phyloP scores from a whole-genome alignment of 2,113 vertebrate genomes.

The Ctenodactylus gundi region DNA sequence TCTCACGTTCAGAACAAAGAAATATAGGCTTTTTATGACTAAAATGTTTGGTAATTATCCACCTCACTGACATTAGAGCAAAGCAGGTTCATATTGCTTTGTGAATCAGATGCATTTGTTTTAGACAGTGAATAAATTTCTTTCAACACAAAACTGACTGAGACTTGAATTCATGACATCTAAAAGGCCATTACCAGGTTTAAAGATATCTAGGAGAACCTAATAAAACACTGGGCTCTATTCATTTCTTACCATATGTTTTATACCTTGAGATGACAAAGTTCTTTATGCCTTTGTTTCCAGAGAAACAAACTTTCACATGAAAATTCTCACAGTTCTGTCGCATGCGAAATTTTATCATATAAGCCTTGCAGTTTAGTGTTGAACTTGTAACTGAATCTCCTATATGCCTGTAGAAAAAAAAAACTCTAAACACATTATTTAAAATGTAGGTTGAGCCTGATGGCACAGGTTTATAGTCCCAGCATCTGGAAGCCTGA shows the following conservation, averaged over 20 bases:
- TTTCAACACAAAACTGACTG: slow-evolving; percentile 9
- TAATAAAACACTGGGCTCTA: background rate
- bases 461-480: too few relatives aligned
- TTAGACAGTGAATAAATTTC: slow-evolving; percentile 32
- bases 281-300: background rate
- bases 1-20: slow-evolving; percentile 11
- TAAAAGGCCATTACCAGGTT: background rate
- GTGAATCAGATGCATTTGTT: slow-evolving; percentile 1
- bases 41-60: slow-evolving; percentile 8
- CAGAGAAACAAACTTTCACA: background rate
- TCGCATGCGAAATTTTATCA: background rate
- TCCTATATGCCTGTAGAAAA: background rate
- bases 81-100: background rate
- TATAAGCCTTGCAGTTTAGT: background rate
- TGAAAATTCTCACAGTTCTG: background rate
- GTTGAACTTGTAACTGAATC: background rate
- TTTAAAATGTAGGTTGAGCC: background rate
- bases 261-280: background rate
- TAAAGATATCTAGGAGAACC: background rate
- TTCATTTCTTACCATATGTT: background rate
- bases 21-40: background rate
- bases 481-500: too few relatives aligned
- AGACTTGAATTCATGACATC: background rate
- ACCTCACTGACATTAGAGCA: background rate
- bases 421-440: background rate